Conservation (phyloP, 2,113 vertebrate species). For the Neotragus moschatus region DNA sequence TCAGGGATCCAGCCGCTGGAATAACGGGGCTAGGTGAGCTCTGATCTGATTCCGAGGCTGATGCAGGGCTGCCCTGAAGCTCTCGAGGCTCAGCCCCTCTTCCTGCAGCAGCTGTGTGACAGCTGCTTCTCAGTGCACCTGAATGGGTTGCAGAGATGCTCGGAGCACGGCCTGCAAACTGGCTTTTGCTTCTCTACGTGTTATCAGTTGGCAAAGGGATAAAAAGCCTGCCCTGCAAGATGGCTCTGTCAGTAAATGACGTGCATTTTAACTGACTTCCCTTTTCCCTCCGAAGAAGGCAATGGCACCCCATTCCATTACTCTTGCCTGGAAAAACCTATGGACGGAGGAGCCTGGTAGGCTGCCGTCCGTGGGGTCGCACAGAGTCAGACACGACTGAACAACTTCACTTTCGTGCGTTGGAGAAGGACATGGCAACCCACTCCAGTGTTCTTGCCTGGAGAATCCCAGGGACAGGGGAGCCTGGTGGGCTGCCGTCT, state of each 20-base stretch:
- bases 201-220: neutral
- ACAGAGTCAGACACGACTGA: too few relatives aligned
- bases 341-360: too few relatives aligned
- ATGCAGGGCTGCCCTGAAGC: neutral
- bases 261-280: neutral
- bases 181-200: neutral
- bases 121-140: neutral
- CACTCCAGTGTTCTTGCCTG: too few relatives aligned
- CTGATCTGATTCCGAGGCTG: neutral
- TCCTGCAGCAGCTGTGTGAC: neutral
- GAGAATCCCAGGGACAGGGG: too few relatives aligned
- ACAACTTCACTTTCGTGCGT: too few relatives aligned
- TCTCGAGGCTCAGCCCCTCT: neutral
- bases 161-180: neutral
- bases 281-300: neutral
- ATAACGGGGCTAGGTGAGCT: neutral
- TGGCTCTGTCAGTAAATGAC: neutral
- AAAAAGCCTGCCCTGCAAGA: neutral
- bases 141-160: neutral
- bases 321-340: too few relatives aligned
- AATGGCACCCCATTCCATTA: too few relatives aligned
- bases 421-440: too few relatives aligned
- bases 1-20: neutral
- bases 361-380: too few relatives aligned
- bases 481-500: too few relatives aligned